Percentiles rank a stretch among this genome's conserved stretches.
Conservation (phyloP, 2,113 vertebrate species). For the Paedocypris sp. region DNA sequence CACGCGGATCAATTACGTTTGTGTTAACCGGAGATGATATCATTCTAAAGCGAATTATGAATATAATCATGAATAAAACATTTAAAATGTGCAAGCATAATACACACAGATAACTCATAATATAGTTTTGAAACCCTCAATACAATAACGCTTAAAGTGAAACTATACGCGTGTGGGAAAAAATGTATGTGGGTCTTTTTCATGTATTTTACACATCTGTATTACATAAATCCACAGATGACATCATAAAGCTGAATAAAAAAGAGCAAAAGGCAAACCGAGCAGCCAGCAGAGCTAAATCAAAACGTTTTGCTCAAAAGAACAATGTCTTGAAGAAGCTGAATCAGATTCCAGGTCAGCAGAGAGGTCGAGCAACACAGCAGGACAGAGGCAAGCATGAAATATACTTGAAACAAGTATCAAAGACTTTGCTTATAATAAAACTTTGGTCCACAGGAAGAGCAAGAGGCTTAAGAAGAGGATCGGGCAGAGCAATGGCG, state of each 20-base stretch:
- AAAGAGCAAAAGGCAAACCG: conserved; percentile 28
- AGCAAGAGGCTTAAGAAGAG: conserved; percentile 12
- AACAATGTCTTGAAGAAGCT: conserved; percentile 34
- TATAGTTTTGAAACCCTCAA: no score
- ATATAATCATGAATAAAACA: not conserved
- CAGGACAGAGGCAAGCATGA: conserved; percentile 33
- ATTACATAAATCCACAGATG: no score
- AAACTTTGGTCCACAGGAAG: conserved; percentile 41
- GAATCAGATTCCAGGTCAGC: conserved; percentile 17
- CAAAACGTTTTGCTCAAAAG: conserved; percentile 23
- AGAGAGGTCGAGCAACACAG: conserved; percentile 19
- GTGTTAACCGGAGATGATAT: not conserved
- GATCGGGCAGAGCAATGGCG: not conserved
- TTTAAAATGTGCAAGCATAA: no score
- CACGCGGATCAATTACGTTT: not conserved
- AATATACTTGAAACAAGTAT: no score
- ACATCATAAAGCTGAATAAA: conserved; percentile 45
- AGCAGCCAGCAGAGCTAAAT: conserved; percentile 24
- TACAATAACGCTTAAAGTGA: no score
- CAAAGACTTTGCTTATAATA: not conserved
- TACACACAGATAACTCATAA: no score
- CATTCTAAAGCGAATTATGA: not conserved
- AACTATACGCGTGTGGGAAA: no score
- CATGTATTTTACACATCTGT: no score
- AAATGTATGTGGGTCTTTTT: no score